Evolutionary conservation across 1,140 invertebrate genomes (phyloP).

Genomic region (Heliconius nattereri): DNA sequence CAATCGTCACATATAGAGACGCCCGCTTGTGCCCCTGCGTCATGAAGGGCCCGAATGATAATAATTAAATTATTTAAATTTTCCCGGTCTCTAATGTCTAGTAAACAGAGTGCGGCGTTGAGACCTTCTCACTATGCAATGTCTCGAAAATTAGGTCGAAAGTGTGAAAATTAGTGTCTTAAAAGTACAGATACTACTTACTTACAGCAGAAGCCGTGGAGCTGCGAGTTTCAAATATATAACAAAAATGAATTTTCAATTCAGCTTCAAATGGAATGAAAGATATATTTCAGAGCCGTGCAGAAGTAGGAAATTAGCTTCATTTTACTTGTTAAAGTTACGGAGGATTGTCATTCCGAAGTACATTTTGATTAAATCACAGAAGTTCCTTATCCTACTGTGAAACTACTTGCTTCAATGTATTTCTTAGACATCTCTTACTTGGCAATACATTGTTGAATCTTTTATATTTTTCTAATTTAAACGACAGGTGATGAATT

Average conservation of each 20-base stretch:
- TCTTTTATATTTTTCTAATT: neutral
- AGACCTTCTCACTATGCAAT: too few species aligned
- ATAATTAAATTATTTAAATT: too few species aligned
- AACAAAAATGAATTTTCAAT: neutral
- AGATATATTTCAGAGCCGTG: slow-evolving; percentile 1
- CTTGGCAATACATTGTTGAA: neutral
- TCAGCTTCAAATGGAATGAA: neutral
- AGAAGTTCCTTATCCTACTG: slow-evolving; percentile 13
- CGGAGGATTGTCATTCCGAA: slow-evolving; percentile 30
- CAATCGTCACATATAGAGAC: too few species aligned
- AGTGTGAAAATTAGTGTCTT: too few species aligned
- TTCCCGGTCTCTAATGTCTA: too few species aligned
- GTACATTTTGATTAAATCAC: slow-evolving; percentile 34
- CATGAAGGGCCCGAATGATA: too few species aligned
- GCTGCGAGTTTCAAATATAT: neutral
- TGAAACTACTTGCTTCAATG: neutral
- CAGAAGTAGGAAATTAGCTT: slow-evolving; percentile 24
- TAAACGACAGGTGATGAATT: too few species aligned
- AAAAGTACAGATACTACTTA: too few species aligned
- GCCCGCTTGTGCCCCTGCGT: too few species aligned
- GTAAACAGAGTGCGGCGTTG: too few species aligned
- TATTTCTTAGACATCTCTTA: slow-evolving; percentile 2
- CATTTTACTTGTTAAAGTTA: slow-evolving; percentile 29
- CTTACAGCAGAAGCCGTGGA: neutral
- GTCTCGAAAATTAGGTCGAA: too few species aligned